Conservation (phyloP, 2,113 vertebrate species). For the Pseudorectes ferrugineus region DNA sequence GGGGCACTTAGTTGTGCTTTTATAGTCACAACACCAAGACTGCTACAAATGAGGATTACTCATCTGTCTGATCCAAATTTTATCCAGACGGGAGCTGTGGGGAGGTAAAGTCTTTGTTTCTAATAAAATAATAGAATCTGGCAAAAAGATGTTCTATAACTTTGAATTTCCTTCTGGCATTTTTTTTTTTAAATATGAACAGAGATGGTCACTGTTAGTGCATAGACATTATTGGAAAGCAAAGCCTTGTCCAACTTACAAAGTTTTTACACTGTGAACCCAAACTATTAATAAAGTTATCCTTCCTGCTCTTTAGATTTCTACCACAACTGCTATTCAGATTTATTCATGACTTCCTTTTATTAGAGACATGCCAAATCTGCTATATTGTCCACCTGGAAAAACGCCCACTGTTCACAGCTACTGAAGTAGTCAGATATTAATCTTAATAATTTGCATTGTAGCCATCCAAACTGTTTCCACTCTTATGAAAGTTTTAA, state of each 20-base stretch:
- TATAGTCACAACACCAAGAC: background rate
- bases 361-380: constrained; percentile 21
- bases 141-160: background rate
- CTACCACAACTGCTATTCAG: constrained; percentile 26
- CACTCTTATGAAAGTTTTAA: background rate
- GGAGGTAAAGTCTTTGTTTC: background rate
- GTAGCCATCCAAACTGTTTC: background rate
- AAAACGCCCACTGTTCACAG: background rate
- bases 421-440: constrained; percentile 1
- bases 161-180: background rate
- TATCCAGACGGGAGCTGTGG: background rate
- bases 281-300: constrained; percentile 52
- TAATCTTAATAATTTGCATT: background rate
- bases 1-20: background rate
- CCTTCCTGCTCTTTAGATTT: constrained; percentile 37
- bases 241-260: background rate
- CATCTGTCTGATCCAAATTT: background rate
- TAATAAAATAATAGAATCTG: background rate
- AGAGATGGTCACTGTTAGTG: background rate
- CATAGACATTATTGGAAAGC: background rate
- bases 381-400: constrained; percentile 36
- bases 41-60: background rate
- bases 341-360: constrained; percentile 51
- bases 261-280: background rate
- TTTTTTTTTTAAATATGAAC: background rate